Evolutionary conservation across 2,797 vertebrate species (phyloP).

Genomic region (Capromys pilorides): DNA sequence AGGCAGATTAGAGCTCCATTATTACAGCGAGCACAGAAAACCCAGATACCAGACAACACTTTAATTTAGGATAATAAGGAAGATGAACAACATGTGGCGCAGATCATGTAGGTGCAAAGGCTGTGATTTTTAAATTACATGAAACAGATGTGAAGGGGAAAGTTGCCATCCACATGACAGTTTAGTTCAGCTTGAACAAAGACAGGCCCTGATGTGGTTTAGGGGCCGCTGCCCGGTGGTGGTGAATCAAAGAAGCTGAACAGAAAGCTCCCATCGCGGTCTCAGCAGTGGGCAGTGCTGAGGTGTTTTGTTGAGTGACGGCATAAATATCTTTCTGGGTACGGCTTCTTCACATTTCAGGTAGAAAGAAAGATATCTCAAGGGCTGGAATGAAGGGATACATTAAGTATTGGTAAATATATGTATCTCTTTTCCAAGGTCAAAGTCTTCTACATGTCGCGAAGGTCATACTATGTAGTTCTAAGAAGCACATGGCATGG

Average conservation of each 20-base stretch:
- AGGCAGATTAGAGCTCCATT: constrained; percentile 83
- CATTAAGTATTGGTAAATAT: neutral
- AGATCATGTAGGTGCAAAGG: constrained; percentile 76
- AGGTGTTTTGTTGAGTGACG: neutral
- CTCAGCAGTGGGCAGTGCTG: neutral
- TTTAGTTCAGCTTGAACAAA: constrained; percentile 71
- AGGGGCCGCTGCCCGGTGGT: neutral
- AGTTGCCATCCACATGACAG: constrained; percentile 57
- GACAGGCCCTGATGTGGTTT: neutral
- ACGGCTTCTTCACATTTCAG: neutral
- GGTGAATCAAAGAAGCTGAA: neutral
- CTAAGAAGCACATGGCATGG: neutral
- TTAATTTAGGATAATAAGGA: constrained; percentile 85
- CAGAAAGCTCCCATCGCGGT: fast-evolving
- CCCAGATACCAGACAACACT: constrained; percentile 74
- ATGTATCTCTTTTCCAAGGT: neutral
- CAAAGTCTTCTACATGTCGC: neutral
- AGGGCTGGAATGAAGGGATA: neutral
- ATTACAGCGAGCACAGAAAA: constrained; percentile 75
- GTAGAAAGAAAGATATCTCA: neutral
- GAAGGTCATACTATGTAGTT: neutral
- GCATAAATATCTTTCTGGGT: neutral
- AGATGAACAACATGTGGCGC: constrained; percentile 79
- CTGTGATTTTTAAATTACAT: constrained; percentile 84
- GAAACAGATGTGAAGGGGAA: constrained; percentile 74